Conservation (phyloP, 2,113 vertebrate genomes). For the Paramisgurnus dabryanus region DNA sequence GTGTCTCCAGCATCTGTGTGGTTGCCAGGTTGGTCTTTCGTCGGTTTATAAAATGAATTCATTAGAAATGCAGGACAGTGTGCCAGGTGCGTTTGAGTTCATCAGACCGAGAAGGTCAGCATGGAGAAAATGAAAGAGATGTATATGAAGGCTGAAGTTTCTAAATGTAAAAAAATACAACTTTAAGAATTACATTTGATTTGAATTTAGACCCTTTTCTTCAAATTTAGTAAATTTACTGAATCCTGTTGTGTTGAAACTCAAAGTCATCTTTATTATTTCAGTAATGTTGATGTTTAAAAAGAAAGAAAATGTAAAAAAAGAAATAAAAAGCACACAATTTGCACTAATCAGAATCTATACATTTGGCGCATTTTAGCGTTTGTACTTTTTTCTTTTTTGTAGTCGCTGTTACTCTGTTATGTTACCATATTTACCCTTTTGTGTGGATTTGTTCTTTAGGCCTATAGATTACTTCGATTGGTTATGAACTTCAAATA, state of each 20-base stretch:
- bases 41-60: constrained; percentile 31
- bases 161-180: background rate
- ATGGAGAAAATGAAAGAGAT: background rate
- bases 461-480: background rate
- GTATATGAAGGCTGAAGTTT: background rate
- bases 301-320: too few relatives aligned
- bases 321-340: too few relatives aligned
- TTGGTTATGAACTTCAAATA: background rate
- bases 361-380: too few relatives aligned
- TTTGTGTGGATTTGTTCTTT: too few relatives aligned
- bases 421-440: too few relatives aligned
- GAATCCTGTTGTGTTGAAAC: background rate
- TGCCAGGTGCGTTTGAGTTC: background rate
- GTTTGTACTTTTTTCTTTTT: too few relatives aligned
- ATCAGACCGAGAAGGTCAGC: background rate
- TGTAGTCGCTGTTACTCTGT: too few relatives aligned
- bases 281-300: too few relatives aligned
- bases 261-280: too few relatives aligned
- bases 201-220: background rate
- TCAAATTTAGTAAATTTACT: background rate
- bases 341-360: too few relatives aligned
- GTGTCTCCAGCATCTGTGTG: constrained; percentile 56
- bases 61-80: background rate
- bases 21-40: constrained; percentile 56
- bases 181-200: background rate